A percentile compares a stretch with the other conserved stretches of the same genome.
Conservation (phyloP, 2,888 invertebrate species). For the Hirtodrosophila confusa region DNA sequence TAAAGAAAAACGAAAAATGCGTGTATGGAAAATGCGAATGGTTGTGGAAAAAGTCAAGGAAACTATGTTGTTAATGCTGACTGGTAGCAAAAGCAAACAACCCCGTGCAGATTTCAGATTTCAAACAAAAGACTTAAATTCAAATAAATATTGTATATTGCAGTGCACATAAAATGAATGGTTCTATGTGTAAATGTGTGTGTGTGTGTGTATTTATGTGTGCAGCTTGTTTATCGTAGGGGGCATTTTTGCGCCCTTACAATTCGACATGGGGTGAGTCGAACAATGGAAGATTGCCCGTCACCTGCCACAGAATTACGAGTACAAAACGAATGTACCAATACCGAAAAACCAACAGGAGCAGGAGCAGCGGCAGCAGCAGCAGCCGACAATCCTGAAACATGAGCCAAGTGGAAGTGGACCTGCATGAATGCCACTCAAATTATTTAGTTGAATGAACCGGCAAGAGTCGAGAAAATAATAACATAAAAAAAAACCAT, state of each 20-base stretch:
- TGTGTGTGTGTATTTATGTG: conserved; percentile 29
- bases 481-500: conserved; percentile 18
- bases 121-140: conserved; percentile 80
- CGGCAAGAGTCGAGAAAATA: conserved; percentile 76
- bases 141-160: conserved; percentile 82
- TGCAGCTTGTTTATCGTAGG: conserved; percentile 75
- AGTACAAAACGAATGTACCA: conserved; percentile 72
- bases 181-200: conserved; percentile 18
- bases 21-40: conserved; percentile 5
- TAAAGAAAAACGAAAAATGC: conserved; percentile 46
- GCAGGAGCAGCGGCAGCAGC: conserved; percentile 22
- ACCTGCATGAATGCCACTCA: conserved; percentile 82
- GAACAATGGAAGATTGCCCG: conserved; percentile 84
- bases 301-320: conserved; percentile 84
- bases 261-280: conserved; percentile 83
- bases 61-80: conserved; percentile 35
- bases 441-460: conserved; percentile 82
- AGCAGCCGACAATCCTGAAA: conserved; percentile 68
- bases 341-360: conserved; percentile 33
- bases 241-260: conserved; percentile 77
- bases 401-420: conserved; percentile 73
- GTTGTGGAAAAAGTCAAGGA: conserved; percentile 56
- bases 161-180: conserved; percentile 75
- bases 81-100: conserved; percentile 72
- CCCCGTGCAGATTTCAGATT: conserved; percentile 78